Evolutionary conservation across 2,888 invertebrate species (phyloP), one percentile per base, ranked within the genome.

Genomic region (Fissipunctia ypsillon): DNA sequence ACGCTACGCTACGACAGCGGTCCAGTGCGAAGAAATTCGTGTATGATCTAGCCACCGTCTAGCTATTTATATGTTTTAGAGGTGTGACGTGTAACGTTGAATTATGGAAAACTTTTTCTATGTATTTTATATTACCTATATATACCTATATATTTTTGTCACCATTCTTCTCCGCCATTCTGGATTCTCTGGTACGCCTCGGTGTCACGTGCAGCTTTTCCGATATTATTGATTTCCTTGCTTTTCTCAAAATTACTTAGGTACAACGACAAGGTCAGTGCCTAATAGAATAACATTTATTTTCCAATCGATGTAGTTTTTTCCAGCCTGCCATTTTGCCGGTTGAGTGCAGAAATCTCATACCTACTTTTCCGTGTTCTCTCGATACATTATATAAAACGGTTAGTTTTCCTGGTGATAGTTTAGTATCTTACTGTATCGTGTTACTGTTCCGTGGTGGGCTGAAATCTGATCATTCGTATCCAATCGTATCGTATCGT

Each of bases 261-360:
- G 4, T n/a, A n/a, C n/a, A n/a, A 6, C 25, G 14, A 19, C 64
- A 77, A 80, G 80, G 81, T 59, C 64, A 54, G 4, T 7, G 16
- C 19, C 9, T 63, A 71, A 52, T n/a, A 61, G 43, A 81, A 69
- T 65, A 52, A 3, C 54, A 69, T 56, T 73, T 56, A 63, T 48
- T 59, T 60, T 45, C 28, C 57, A 64, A 70, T 68, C 54, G 73
- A 48, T 57, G 9, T 9, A 52, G 3, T 57, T 76, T 83, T 80
- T 83, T 64, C 25, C 3, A 28, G 22, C 19, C 57, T 0, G 4
- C n/a, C 25, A 59, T 75, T 68, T 83, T 81, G 43, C 70, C 73
- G 84, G 75, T 83, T 81, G 68, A 83, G 16, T 78, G 83, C 69
- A 59, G 48, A 63, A 61, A 68, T 56, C 56, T 48, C 48, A 25